Evolutionary conservation across 2,113 vertebrate species (phyloP), one percentile per base, ranked within the genome.

Genomic region (Girardinichthys multiradiatus): DNA sequence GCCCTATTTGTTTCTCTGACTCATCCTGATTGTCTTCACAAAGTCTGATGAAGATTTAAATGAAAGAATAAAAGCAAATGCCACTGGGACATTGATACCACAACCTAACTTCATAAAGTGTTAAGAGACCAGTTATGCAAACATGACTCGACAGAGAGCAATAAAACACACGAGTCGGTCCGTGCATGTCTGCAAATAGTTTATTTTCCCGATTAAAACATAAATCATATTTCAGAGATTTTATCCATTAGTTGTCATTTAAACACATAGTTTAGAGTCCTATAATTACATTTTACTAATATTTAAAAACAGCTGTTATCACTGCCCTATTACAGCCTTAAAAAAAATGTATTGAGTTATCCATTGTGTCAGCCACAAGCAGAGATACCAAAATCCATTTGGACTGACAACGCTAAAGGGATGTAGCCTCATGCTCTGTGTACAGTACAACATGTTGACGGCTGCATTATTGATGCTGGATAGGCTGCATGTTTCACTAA

Each of bases 381-480:
- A 74, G 70, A 68, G 70, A 76, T 48, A 63, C 5, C 74, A 74
- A 84, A 82, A 79, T 85, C 72, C 82, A 90, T 87, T 87, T 82
- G 82, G 66, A 51, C 62, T 15, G 68, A 86, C 82, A 76, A 6
- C 62, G 28, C 76, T 80, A 64, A 81, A 81, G 78, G 77, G 68
- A 65, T 78, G 65, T 26, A 63, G 70, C 77, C 67, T 71, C 77
- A 30, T 67, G 54, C 17, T 11, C 57, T 37, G 24, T 82, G 88
- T 73, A 68, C 17, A 37, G 86, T 75, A 71, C 12, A 58, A 27
- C 88, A 82, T 64, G 74, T 74, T 84, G 76, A 87, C 76, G 35
- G 2, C 66, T 90, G 28, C 72, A 86, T 90, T 86, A 89, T 90
- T 90, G 57, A 86, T 83, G 85, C 9, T 19, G 26, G 33, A 61